phyloP scores from a whole-genome alignment of 1,140 invertebrate species.

The Geopemphigus sp. region DNA sequence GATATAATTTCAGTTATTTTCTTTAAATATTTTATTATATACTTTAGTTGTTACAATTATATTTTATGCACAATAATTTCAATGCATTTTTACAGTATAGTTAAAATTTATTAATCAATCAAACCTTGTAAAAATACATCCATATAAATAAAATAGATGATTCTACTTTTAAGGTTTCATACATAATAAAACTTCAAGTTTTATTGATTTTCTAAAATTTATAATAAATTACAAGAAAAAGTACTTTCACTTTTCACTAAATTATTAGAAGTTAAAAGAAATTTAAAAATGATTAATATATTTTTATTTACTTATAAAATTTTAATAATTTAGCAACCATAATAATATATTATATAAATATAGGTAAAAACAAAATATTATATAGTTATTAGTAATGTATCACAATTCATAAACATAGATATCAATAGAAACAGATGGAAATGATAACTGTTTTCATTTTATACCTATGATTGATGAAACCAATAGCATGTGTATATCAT shows the following conservation, averaged over 20 bases:
- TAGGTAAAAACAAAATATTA: background rate
- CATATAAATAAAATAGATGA: no score
- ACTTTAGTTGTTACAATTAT: no score
- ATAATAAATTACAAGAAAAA: background rate
- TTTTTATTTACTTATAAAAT: background rate
- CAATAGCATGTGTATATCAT: background rate
- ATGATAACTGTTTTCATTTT: background rate
- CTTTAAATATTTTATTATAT: no score
- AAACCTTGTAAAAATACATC: no score
- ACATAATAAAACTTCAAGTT: no score
- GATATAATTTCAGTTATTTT: no score
- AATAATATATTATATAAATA: background rate
- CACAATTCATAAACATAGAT: background rate
- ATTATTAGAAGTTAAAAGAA: background rate
- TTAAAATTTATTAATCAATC: no score
- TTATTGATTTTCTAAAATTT: background rate
- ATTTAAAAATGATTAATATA: background rate
- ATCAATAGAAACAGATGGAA: background rate
- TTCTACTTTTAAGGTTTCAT: no score
- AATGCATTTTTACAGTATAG: no score
- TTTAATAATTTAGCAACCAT: background rate
- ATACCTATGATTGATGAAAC: constrained; percentile 13
- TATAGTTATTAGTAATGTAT: background rate
- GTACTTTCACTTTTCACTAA: background rate
- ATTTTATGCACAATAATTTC: no score